phyloP scores from a whole-genome alignment of 2,888 invertebrate species.

The Ophion ventricosus region DNA sequence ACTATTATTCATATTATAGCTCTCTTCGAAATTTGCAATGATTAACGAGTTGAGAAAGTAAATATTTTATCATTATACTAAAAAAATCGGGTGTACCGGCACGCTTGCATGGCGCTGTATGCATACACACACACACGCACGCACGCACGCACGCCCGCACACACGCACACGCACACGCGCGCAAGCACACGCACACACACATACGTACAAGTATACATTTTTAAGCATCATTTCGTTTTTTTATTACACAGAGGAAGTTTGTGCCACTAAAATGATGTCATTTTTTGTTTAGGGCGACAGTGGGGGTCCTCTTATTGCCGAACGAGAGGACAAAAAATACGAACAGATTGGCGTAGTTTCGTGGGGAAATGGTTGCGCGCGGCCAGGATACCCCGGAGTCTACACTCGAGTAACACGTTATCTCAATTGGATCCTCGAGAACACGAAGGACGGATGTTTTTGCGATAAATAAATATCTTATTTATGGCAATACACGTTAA shows the following conservation, averaged over 20 bases:
- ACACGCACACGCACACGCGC: too few species aligned
- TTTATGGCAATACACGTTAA: constrained; percentile 5
- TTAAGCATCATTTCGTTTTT: too few species aligned
- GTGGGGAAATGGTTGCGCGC: constrained; percentile 95
- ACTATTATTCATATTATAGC: too few species aligned
- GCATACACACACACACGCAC: too few species aligned
- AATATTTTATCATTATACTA: too few species aligned
- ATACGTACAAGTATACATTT: too few species aligned
- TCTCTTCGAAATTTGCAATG: too few species aligned
- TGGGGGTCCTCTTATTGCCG: constrained; percentile 90
- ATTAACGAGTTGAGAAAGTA: too few species aligned
- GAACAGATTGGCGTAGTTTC: constrained; percentile 94
- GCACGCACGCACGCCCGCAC: too few species aligned
- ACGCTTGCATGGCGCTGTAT: too few species aligned
- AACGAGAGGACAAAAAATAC: constrained; percentile 89
- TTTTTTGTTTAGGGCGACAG: constrained; percentile 88
- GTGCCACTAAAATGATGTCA: neutral
- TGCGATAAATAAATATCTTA: constrained; percentile 86
- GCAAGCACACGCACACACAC: too few species aligned
- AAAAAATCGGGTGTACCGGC: too few species aligned
- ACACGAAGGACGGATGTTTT: constrained; percentile 92
- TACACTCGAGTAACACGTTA: constrained; percentile 93
- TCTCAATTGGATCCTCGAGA: constrained; percentile 91
- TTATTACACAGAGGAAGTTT: neutral
- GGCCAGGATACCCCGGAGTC: constrained; percentile 93